These are phyloP conservation scores for Scaptomyza hsui DNA, from an alignment of 1,140 invertebrate genomes.

Conservation along the genomic window DNA sequence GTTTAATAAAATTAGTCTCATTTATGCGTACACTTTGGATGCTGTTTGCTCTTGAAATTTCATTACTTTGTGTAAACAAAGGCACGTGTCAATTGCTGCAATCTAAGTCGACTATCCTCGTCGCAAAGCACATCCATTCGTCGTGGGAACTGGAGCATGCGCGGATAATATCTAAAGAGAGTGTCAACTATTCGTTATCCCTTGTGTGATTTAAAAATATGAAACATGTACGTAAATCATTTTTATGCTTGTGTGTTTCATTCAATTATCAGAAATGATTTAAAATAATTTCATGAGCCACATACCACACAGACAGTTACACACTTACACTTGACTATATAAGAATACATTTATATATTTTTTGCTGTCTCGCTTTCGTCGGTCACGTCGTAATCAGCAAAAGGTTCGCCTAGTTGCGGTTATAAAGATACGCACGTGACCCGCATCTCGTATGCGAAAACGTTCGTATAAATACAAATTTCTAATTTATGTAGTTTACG, in stretches of 20 bases:
- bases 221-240: constrained; percentile 62
- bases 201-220: constrained; percentile 28
- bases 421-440: constrained; percentile 72
- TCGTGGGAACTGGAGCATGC: constrained; percentile 46
- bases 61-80: constrained; percentile 80
- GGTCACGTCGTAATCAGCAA: constrained; percentile 80
- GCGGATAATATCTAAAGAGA: constrained; percentile 67
- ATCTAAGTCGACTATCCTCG: neutral
- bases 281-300: constrained; percentile 70
- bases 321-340: constrained; percentile 12
- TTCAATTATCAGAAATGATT: constrained; percentile 81
- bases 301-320: constrained; percentile 1
- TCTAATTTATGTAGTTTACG: constrained; percentile 79
- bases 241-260: constrained; percentile 63
- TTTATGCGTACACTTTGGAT: constrained; percentile 57
- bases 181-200: constrained; percentile 38
- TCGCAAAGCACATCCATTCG: no score
- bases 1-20: constrained; percentile 72
- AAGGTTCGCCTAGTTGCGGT: constrained; percentile 78
- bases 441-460: constrained; percentile 52
- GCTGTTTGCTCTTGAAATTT: constrained; percentile 74
- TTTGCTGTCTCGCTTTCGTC: constrained; percentile 30
- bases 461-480: constrained; percentile 64
- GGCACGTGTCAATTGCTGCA: constrained; percentile 61
- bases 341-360: constrained; percentile 10